phyloP scores from a whole-genome alignment of 2,888 invertebrate genomes.

The Lithophane leautieri region DNA sequence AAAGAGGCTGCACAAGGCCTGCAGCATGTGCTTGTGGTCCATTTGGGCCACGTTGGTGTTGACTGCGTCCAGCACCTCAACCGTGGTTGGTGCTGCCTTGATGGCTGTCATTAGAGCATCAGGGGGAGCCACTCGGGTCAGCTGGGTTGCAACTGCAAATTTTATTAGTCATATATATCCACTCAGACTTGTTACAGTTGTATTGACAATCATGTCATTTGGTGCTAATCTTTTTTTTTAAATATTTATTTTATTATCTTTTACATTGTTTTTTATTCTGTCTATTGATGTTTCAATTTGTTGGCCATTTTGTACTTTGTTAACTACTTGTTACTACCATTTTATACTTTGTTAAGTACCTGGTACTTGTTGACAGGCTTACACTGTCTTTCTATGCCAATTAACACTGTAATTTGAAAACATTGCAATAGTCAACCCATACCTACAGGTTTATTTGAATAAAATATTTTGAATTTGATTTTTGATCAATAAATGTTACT shows the following conservation, averaged over 20 bases:
- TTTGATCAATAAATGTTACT: not conserved
- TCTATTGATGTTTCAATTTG: not conserved
- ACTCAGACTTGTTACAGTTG: not conserved
- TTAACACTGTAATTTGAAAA: too few relatives aligned
- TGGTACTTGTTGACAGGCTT: too few relatives aligned
- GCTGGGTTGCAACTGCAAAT: constrained; percentile 70
- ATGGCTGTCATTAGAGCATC: constrained; percentile 87
- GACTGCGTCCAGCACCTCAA: constrained; percentile 87
- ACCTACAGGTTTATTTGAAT: not conserved
- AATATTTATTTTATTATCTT: not conserved
- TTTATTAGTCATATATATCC: not conserved
- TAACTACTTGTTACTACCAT: not conserved
- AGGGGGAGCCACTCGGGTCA: constrained; percentile 69
- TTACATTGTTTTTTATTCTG: not conserved
- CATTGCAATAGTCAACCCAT: not conserved
- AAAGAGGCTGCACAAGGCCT: constrained; percentile 90
- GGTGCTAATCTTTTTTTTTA: not conserved
- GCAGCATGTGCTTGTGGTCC: constrained; percentile 90
- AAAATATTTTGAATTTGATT: not conserved
- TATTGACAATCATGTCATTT: not conserved
- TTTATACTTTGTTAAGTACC: not conserved
- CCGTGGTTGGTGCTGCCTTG: constrained; percentile 82
- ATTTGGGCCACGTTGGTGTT: constrained; percentile 80
- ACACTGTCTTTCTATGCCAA: too few relatives aligned
- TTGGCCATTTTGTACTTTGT: not conserved